Conservation (phyloP, 1,140 invertebrate genomes). For the Drosophila pachea region DNA sequence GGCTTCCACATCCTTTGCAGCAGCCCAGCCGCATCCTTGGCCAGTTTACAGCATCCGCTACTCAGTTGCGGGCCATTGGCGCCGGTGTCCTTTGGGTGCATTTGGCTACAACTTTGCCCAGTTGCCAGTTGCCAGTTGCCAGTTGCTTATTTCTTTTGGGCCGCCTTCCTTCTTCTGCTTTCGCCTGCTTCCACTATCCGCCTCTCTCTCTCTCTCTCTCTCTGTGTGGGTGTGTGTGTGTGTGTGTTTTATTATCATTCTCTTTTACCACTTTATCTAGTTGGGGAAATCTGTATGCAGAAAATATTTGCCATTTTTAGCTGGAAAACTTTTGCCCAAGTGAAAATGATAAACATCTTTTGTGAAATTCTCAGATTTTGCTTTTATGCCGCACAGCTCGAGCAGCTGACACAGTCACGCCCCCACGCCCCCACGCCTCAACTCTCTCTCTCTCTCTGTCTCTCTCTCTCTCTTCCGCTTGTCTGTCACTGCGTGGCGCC, state of each 20-base stretch:
- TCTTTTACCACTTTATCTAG: constrained; percentile 62
- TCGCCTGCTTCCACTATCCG: not conserved
- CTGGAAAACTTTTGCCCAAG: constrained; percentile 55
- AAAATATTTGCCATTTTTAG: constrained; percentile 67
- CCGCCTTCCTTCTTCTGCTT: not conserved
- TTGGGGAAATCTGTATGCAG: constrained; percentile 73
- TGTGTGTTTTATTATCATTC: constrained; percentile 17
- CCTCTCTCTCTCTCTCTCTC: constrained; percentile 6
- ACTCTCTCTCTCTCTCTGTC: not conserved
- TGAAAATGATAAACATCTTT: constrained; percentile 61
- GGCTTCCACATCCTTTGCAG: not conserved
- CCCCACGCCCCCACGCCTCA: not conserved
- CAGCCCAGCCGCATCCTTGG: constrained; percentile 18
- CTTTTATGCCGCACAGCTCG: constrained; percentile 45
- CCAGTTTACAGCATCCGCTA: constrained; percentile 67
- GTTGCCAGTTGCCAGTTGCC: constrained; percentile 4
- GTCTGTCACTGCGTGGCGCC: not conserved
- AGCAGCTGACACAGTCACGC: constrained; percentile 43
- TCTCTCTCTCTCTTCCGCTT: not conserved
- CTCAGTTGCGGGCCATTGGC: constrained; percentile 62
- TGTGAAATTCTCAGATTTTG: constrained; percentile 74
- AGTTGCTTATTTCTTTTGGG: constrained; percentile 17
- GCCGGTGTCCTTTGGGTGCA: constrained; percentile 74
- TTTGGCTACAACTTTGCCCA: constrained; percentile 48
- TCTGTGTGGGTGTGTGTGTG: constrained; percentile 3